Evolutionary conservation across 2,113 vertebrate species (phyloP).

Genomic region (Polyodon spathula): DNA sequence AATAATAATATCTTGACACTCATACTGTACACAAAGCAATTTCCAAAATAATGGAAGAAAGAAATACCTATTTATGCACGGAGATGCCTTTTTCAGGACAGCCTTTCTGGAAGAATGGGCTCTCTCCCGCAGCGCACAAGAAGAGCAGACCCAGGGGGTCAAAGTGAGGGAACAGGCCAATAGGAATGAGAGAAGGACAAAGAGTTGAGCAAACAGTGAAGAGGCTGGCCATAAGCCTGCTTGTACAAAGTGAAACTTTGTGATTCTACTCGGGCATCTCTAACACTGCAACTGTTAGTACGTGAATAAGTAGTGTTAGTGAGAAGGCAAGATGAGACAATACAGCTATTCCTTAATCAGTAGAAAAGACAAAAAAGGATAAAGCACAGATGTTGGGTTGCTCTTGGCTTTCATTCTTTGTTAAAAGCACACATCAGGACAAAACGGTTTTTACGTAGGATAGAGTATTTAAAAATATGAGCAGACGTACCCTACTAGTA

Average conservation of each 20-base stretch:
- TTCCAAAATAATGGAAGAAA: constrained; percentile 37
- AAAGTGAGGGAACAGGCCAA: constrained; percentile 50
- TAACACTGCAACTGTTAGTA: constrained; percentile 2
- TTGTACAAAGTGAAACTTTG: constrained; percentile 16
- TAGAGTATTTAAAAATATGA: too few species aligned
- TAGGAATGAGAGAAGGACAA: constrained; percentile 60
- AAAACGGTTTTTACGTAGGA: too few species aligned
- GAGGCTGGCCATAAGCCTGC: constrained; percentile 28
- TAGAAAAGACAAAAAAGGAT: not conserved
- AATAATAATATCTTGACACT: too few species aligned
- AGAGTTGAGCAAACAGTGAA: constrained; percentile 45
- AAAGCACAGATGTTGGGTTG: too few species aligned
- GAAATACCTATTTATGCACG: constrained; percentile 80
- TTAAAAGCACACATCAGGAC: too few species aligned
- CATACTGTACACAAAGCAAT: too few species aligned
- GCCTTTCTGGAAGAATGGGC: constrained; percentile 49
- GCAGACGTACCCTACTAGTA: too few species aligned
- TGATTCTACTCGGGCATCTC: constrained; percentile 12
- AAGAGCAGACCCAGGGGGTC: constrained; percentile 56
- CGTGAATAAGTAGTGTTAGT: constrained; percentile 19
- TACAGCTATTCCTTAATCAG: too few species aligned
- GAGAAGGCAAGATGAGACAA: constrained; percentile 10
- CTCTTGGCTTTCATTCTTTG: too few species aligned
- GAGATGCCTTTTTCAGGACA: constrained; percentile 56
- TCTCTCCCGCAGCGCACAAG: constrained; percentile 62